Evolutionary conservation across 1,140 invertebrate species (phyloP).

Genomic region (Apis laboriosa): DNA sequence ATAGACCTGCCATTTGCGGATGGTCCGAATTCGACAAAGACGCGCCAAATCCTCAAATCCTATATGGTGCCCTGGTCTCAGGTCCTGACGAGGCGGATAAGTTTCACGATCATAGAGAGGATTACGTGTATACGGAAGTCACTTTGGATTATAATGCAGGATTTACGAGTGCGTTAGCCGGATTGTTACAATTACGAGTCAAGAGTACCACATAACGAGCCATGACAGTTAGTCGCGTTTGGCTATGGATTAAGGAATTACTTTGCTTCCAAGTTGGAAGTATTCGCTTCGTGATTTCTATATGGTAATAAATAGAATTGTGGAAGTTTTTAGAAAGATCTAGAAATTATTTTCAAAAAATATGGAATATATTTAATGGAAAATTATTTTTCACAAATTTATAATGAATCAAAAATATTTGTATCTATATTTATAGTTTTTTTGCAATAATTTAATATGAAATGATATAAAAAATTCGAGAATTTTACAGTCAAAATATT

Average conservation of each 20-base stretch:
- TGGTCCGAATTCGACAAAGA: constrained; percentile 80
- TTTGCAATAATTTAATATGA: no score
- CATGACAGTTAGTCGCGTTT: not conserved
- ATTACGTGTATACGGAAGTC: constrained; percentile 83
- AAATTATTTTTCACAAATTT: no score
- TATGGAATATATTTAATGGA: no score
- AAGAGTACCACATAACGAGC: constrained; percentile 18
- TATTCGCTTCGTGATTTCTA: not conserved
- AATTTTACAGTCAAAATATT: no score
- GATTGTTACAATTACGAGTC: constrained; percentile 71
- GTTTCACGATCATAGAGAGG: constrained; percentile 81
- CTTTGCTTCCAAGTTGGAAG: no score
- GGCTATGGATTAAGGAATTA: no score
- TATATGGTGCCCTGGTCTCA: constrained; percentile 83
- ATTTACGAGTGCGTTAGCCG: constrained; percentile 81
- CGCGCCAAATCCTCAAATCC: constrained; percentile 81
- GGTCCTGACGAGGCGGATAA: constrained; percentile 82
- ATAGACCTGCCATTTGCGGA: constrained; percentile 79
- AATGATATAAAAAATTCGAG: no score
- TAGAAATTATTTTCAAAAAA: no score
- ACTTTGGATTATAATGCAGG: constrained; percentile 84
- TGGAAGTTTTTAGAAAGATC: no score
- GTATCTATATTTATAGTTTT: no score
- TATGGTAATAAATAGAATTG: no score
- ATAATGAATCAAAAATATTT: no score